Evolutionary conservation across 1,140 invertebrate genomes (phyloP).

Genomic region (Aphelenchoides besseyi): DNA sequence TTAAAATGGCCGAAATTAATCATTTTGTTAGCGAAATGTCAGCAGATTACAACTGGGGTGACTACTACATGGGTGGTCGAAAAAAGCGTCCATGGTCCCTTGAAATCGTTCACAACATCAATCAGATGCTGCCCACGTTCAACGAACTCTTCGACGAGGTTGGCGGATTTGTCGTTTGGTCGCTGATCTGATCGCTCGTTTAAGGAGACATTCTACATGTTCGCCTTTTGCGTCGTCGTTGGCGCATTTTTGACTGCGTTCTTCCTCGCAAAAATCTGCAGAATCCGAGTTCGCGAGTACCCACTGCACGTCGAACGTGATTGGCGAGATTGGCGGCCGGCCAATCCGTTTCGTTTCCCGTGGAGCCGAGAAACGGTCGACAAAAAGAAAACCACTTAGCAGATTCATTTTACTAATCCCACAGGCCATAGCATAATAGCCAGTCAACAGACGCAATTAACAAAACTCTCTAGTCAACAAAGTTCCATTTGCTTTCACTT

Average conservation of each 20-base stretch:
- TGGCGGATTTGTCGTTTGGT: neutral
- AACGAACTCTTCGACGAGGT: constrained; percentile 57
- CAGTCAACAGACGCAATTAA: no score
- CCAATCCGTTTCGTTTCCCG: constrained; percentile 45
- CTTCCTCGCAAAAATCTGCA: constrained; percentile 39
- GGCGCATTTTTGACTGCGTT: constrained; percentile 42
- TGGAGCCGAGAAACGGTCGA: constrained; percentile 20
- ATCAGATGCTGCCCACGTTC: constrained; percentile 48
- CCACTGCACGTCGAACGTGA: constrained; percentile 43
- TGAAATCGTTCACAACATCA: constrained; percentile 44
- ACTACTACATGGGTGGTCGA: constrained; percentile 44
- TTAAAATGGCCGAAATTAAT: neutral
- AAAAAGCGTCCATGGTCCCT: constrained; percentile 40
- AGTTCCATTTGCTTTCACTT: neutral
- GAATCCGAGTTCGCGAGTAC: constrained; percentile 39
- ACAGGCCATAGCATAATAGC: no score
- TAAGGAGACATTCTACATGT: constrained; percentile 52
- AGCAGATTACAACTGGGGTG: constrained; percentile 36
- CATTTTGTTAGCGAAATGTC: constrained; percentile 1
- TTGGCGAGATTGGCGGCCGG: constrained; percentile 50
- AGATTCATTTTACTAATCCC: no score
- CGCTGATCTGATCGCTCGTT: constrained; percentile 6
- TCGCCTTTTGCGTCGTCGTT: constrained; percentile 44
- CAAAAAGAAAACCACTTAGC: constrained; percentile 7
- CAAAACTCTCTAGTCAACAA: neutral